phyloP scores from a whole-genome alignment of 2,113 vertebrate species.

The Varanus komodoensis region DNA sequence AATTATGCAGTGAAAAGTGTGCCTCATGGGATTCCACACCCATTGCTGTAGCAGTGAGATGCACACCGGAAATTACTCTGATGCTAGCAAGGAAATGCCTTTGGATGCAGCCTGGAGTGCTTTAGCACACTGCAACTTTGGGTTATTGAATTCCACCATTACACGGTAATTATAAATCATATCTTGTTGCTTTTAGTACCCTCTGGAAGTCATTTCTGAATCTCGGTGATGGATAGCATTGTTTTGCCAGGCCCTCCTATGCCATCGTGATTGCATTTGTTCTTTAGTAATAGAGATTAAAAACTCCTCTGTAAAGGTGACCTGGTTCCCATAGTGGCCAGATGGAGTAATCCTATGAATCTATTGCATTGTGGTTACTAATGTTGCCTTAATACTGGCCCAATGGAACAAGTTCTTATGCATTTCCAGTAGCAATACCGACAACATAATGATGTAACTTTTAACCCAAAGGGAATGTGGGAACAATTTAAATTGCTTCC shows the following conservation, averaged over 20 bases:
- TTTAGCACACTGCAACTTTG: not conserved
- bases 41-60: not conserved
- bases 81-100: not conserved
- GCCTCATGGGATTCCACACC: not conserved
- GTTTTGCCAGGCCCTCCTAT: constrained; percentile 24
- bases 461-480: not conserved
- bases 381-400: not conserved
- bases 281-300: constrained; percentile 2
- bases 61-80: not conserved
- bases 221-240: not conserved
- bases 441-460: not conserved
- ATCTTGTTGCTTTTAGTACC: not conserved
- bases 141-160: not conserved
- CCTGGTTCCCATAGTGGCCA: rapidly evolving
- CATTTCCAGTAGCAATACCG: not conserved
- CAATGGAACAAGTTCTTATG: not conserved
- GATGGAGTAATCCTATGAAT: not conserved
- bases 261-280: not conserved
- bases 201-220: constrained; percentile 22
- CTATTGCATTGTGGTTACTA: not conserved
- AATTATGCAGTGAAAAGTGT: not conserved
- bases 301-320: constrained; percentile 4
- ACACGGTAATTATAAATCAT: constrained; percentile 30
- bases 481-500: not conserved
- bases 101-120: not conserved